These are phyloP conservation scores for Enhydra lutris DNA, from an alignment of 2,113 vertebrate genomes.

Conservation along the genomic window DNA sequence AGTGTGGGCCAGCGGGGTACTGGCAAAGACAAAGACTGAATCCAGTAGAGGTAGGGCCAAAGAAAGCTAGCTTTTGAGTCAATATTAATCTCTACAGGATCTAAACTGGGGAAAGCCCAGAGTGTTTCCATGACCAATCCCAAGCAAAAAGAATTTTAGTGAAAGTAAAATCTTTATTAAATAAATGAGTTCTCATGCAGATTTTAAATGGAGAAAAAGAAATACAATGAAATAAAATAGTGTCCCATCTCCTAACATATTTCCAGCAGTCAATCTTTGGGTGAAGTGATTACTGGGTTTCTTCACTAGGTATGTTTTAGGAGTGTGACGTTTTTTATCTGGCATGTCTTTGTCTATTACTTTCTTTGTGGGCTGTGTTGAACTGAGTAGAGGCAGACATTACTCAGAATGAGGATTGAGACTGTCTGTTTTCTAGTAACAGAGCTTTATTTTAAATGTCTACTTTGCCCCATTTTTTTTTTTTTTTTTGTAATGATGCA, in stretches of 20 bases:
- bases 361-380: slow-evolving; percentile 80
- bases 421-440: slow-evolving; percentile 86
- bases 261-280: slow-evolving; percentile 69
- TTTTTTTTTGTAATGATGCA: slow-evolving; percentile 61
- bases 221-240: not conserved
- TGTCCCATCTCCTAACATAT: slow-evolving; percentile 18
- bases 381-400: slow-evolving; percentile 89
- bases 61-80: slow-evolving; percentile 43
- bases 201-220: not conserved
- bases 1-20: slow-evolving; percentile 31
- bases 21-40: slow-evolving; percentile 53
- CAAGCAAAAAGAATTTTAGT: slow-evolving; percentile 66
- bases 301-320: slow-evolving; percentile 74
- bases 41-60: slow-evolving; percentile 65
- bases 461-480: slow-evolving; percentile 76
- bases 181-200: slow-evolving; percentile 26
- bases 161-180: slow-evolving; percentile 58
- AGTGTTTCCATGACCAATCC: slow-evolving; percentile 57
- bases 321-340: slow-evolving; percentile 88
- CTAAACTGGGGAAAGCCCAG: slow-evolving; percentile 65
- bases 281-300: slow-evolving; percentile 71
- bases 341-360: slow-evolving; percentile 84
- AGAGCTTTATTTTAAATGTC: slow-evolving; percentile 84
- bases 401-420: slow-evolving; percentile 88
- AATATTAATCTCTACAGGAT: slow-evolving; percentile 65